A percentile compares a stretch with the other conserved stretches of the same genome.
Evolutionary conservation across 2,888 invertebrate genomes (phyloP).

Genomic region (Limenitis camilla): DNA sequence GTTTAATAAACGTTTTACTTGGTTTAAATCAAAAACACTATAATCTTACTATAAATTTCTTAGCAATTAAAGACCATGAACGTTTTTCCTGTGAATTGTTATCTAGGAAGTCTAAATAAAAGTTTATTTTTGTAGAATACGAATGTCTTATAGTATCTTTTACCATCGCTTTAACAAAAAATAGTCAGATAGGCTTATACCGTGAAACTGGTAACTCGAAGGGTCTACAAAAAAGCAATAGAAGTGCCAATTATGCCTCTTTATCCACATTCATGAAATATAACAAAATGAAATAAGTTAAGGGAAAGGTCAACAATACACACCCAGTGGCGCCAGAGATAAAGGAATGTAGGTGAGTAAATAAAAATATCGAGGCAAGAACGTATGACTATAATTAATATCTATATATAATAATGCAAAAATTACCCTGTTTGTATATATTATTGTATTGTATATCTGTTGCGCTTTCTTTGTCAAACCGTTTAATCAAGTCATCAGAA

Average conservation of each 20-base stretch:
- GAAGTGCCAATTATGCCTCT: slow-evolving; percentile 9
- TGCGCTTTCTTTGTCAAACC: no score
- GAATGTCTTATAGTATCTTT: no score
- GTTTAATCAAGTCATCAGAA: no score
- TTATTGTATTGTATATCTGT: no score
- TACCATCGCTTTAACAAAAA: neutral
- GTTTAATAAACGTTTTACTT: no score
- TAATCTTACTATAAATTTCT: no score
- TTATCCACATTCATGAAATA: slow-evolving; percentile 12
- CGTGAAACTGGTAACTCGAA: slow-evolving; percentile 20
- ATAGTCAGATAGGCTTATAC: slow-evolving; percentile 13
- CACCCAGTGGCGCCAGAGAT: slow-evolving; percentile 21
- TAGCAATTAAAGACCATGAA: no score
- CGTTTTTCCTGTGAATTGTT: no score
- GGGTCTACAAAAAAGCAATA: slow-evolving; percentile 10
- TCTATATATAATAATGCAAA: slow-evolving; percentile 1
- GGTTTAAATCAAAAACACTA: no score
- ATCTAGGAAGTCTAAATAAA: no score
- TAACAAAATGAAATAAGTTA: slow-evolving; percentile 13
- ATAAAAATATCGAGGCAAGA: slow-evolving; percentile 20
- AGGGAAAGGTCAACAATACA: slow-evolving; percentile 23
- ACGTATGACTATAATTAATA: slow-evolving; percentile 13
- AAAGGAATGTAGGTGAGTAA: slow-evolving; percentile 20
- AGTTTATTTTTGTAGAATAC: no score
- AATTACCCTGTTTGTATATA: no score